A percentile compares a stretch with the other conserved stretches of the same genome.
Evolutionary conservation across 2,888 invertebrate genomes (phyloP).

Genomic region (Girardia tigrina): DNA sequence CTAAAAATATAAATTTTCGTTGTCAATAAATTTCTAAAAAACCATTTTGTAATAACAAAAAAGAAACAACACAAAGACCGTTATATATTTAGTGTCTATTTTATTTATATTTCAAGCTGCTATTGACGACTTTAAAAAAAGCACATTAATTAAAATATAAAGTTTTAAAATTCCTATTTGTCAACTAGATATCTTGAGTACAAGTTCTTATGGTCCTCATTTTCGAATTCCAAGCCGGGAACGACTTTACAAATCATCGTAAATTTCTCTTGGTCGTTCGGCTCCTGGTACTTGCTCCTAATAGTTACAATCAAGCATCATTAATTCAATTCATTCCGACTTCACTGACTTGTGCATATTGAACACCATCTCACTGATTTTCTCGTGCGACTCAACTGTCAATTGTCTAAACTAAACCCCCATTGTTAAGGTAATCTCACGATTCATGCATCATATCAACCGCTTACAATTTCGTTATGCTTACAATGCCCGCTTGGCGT

Average conservation of each 20-base stretch:
- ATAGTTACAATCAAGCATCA: neutral
- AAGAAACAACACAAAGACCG: no score
- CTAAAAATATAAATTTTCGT: no score
- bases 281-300: neutral
- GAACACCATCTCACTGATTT: conserved; percentile 2
- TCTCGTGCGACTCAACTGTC: neutral
- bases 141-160: no score
- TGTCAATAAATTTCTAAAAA: no score
- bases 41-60: no score
- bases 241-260: neutral
- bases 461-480: neutral
- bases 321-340: neutral
- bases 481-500: neutral
- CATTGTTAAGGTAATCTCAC: no score
- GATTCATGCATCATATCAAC: no score
- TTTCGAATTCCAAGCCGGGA: neutral
- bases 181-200: neutral
- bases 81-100: no score
- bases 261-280: neutral
- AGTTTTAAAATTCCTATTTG: no score
- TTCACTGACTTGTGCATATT: neutral
- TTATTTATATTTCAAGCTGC: no score
- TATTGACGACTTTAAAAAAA: no score
- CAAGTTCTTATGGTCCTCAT: neutral
- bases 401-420: conserved; percentile 9